A percentile compares a stretch with the other conserved stretches of the same genome.
These are phyloP conservation scores for Aegithalos caudatus DNA, from an alignment of 2,113 vertebrate genomes.

Conservation along the genomic window DNA sequence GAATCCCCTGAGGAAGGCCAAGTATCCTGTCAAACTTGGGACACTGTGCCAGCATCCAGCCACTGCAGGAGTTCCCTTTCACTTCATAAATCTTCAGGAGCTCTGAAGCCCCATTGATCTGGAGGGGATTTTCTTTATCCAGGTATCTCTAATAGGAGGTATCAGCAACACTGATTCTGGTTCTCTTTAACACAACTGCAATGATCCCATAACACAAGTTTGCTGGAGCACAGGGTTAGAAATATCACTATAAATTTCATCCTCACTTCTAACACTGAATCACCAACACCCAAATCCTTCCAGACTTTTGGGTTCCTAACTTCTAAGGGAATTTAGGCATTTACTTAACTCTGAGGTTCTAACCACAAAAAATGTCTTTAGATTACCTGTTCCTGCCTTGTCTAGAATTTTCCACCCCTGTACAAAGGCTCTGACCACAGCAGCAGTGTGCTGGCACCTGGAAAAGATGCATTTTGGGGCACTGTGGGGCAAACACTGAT, in stretches of 20 bases:
- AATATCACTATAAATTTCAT: neutral
- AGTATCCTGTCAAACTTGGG: neutral
- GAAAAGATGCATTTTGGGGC: neutral
- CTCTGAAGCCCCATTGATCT: neutral
- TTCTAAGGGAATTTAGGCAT: neutral
- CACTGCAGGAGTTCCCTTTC: neutral
- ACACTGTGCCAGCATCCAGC: neutral
- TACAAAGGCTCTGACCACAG: neutral
- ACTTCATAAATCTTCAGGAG: neutral
- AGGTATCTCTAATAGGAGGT: neutral
- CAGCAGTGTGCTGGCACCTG: neutral
- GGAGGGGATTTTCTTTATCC: neutral
- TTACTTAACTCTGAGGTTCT: neutral
- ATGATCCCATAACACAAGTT: neutral
- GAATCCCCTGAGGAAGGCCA: neutral
- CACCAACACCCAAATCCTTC: neutral
- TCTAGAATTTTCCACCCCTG: neutral
- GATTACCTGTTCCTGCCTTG: neutral
- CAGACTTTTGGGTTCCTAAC: neutral
- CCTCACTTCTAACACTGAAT: neutral
- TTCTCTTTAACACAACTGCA: neutral
- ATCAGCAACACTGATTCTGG: neutral
- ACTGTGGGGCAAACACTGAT: neutral
- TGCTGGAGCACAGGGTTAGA: neutral
- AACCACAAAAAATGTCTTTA: neutral